phyloP scores from a whole-genome alignment of 2,797 vertebrate genomes.

The Steatocranus sp. region DNA sequence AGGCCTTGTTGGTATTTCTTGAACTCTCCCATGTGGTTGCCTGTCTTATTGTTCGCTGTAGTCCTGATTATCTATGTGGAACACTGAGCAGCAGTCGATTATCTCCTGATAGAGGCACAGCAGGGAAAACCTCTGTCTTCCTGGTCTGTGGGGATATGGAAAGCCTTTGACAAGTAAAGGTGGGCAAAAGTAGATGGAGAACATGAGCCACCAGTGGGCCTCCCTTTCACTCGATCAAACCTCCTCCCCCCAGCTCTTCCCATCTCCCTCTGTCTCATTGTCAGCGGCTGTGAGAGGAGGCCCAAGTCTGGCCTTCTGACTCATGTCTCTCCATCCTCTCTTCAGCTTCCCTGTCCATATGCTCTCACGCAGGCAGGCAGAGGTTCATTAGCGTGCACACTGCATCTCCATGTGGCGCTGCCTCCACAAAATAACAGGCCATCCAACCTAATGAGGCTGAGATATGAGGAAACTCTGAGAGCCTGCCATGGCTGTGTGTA shows the following conservation, averaged over 20 bases:
- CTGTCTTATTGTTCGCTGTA: slow-evolving; percentile 41
- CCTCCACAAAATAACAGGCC: slow-evolving; percentile 76
- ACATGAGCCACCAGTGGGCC: slow-evolving; percentile 46
- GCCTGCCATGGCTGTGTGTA: slow-evolving; percentile 27
- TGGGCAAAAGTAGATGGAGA: slow-evolving; percentile 51
- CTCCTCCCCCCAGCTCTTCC: background rate
- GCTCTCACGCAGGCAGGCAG: slow-evolving; percentile 73
- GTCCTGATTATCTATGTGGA: slow-evolving; percentile 56
- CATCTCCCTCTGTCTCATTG: slow-evolving; percentile 36
- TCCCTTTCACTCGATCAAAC: slow-evolving; percentile 38
- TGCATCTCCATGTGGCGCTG: slow-evolving; percentile 74
- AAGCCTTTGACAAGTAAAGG: slow-evolving; percentile 49
- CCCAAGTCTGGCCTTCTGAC: slow-evolving; percentile 61
- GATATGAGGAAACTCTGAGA: slow-evolving; percentile 69
- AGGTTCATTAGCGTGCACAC: slow-evolving; percentile 75
- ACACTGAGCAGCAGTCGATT: slow-evolving; percentile 71
- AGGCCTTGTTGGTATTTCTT: slow-evolving; percentile 2
- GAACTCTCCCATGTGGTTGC: slow-evolving; percentile 36
- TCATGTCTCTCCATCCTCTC: slow-evolving; percentile 62
- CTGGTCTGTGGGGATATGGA: slow-evolving; percentile 54
- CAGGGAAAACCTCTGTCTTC: slow-evolving; percentile 52
- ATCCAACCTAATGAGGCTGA: slow-evolving; percentile 80
- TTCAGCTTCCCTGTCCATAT: slow-evolving; percentile 71
- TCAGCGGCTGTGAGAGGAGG: slow-evolving; percentile 45
- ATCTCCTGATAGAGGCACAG: slow-evolving; percentile 68